Conservation (phyloP, 2,888 invertebrate genomes). For the Ganaspis brasiliensis region DNA sequence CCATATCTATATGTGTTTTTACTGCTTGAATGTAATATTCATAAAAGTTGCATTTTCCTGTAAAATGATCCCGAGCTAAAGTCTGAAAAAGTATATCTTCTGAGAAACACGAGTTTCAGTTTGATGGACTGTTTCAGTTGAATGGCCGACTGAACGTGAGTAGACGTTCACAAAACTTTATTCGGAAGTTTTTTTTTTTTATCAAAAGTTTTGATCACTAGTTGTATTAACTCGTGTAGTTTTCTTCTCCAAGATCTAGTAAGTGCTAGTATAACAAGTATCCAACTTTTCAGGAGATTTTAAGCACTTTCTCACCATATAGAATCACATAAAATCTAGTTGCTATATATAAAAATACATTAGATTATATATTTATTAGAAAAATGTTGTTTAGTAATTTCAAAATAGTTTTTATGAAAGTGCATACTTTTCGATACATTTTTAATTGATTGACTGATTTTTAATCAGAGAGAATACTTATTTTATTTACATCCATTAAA, state of each 20-base stretch:
- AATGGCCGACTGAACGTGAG: slow-evolving; percentile 28
- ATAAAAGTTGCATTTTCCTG: slow-evolving; percentile 3
- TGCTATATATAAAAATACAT: not conserved
- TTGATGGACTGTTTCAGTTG: slow-evolving; percentile 36
- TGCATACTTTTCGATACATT: no score
- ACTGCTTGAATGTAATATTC: slow-evolving; percentile 14
- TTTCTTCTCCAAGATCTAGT: slow-evolving; percentile 22
- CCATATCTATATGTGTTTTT: not conserved
- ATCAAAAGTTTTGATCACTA: slow-evolving; percentile 36
- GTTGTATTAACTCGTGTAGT: slow-evolving; percentile 34
- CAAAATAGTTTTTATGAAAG: no score
- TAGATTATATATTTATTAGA: no score
- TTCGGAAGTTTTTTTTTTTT: slow-evolving; percentile 33
- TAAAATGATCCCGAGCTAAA: slow-evolving; percentile 12
- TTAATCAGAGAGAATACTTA: no score
- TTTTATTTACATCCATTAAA: no score
- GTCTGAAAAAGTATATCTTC: slow-evolving; percentile 16
- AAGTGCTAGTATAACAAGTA: slow-evolving; percentile 18
- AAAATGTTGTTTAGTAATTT: no score
- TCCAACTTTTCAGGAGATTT: slow-evolving; percentile 6
- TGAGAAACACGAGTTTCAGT: slow-evolving; percentile 31
- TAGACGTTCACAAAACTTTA: slow-evolving; percentile 29
- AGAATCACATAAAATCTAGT: not conserved
- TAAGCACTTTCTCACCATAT: not conserved
- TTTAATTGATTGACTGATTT: no score